Evolutionary conservation across 2,888 invertebrate genomes (phyloP), one percentile per base, ranked within the genome.

Genomic region (Drosophila maculinotata): DNA sequence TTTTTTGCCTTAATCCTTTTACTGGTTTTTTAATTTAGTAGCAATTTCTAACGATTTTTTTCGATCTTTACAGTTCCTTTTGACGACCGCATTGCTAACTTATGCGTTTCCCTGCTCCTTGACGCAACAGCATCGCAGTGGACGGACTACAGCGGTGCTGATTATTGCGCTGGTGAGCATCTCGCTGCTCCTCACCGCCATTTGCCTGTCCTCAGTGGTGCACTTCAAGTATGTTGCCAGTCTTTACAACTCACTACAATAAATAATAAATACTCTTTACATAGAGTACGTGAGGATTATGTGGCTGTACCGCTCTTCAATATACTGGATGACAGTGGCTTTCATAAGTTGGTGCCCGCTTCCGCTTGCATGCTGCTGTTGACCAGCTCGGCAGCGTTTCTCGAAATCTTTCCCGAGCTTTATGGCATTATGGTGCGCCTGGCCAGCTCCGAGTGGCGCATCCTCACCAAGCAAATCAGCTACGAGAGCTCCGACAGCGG

Each of bases 361-460:
- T 92, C 93, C 75, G 93, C 93, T n/a, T 92, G 93, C 51, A 91
- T 92, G 81, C 91, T 93, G 9, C 92, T 93, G 45, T 89, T 92
- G 41, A 92, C 93, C 12, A 92, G 92, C 35, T 93, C 93, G 25
- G 91, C 93, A 20, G 91, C 93, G 1, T 90, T 93, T 76, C 91
- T 93, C 14, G 93, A 94, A 82, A 90, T 93, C 10, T 92, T 93
- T 76, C 93, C 93, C 0, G 92, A 92, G 47, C 89, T 93, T 26
- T 93, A 92, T 76, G 90, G 91, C 9, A 89, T 92, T 49, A 91
- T 94, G 53, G 92, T 93, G 26, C 91, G 91, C 25, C 88, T 93
- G 60, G 92, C 93, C n/a, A 93, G 92, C 44, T 92, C 92, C 8
- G 93, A 93, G 74, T 93, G 93, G 93, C 91, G 92, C 60, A 91